phyloP scores from a whole-genome alignment of 2,888 invertebrate species.

The Byasa hedistus region DNA sequence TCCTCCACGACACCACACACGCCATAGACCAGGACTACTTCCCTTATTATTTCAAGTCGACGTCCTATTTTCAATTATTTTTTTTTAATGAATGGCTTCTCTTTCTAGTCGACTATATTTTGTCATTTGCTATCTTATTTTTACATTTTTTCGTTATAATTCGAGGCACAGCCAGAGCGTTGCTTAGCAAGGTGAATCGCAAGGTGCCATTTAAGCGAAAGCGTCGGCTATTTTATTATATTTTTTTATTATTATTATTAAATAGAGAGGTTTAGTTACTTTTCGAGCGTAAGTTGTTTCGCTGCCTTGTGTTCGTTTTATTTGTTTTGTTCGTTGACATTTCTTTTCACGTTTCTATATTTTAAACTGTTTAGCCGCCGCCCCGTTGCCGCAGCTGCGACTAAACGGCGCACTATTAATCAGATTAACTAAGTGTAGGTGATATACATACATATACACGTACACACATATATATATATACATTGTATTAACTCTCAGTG shows the following conservation, averaged over 20 bases:
- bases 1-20: slow-evolving; percentile 41
- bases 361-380: slow-evolving; percentile 45
- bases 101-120: slow-evolving; percentile 42
- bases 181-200: slow-evolving; percentile 67
- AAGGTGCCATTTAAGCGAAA: slow-evolving; percentile 72
- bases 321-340: slow-evolving; percentile 36
- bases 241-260: slow-evolving; percentile 47
- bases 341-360: slow-evolving; percentile 44
- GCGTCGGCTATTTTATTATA: slow-evolving; percentile 65
- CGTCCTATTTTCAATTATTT: slow-evolving; percentile 31
- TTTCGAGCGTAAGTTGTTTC: slow-evolving; percentile 59
- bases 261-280: slow-evolving; percentile 59
- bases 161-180: slow-evolving; percentile 45
- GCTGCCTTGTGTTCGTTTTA: slow-evolving; percentile 69
- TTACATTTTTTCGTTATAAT: slow-evolving; percentile 36
- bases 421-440: slow-evolving; percentile 60
- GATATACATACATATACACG: slow-evolving; percentile 45
- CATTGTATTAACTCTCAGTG: slow-evolving; percentile 74
- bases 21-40: slow-evolving; percentile 36
- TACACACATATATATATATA: no score
- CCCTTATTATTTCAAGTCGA: slow-evolving; percentile 38
- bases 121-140: slow-evolving; percentile 32
- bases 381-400: slow-evolving; percentile 53
- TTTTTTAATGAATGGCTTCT: slow-evolving; percentile 38
- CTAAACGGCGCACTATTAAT: slow-evolving; percentile 59